phyloP scores from a whole-genome alignment of 1,140 invertebrate genomes.

The Caenorhabditis tropicalis region DNA sequence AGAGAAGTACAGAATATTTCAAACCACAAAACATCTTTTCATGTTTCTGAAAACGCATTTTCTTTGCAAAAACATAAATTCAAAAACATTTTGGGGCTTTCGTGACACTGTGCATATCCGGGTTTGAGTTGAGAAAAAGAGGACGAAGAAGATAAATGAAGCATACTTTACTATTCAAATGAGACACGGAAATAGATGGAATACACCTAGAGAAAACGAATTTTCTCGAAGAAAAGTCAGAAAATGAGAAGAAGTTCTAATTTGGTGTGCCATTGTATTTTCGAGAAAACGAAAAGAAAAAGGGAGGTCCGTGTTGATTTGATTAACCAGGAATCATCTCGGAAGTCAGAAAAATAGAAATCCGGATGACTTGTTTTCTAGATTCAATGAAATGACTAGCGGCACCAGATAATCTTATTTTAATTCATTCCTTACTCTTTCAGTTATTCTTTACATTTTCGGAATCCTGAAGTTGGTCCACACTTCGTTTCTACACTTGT shows the following conservation, averaged over 20 bases:
- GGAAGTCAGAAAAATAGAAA: not conserved
- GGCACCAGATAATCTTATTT: not conserved
- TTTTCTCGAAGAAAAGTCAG: not conserved
- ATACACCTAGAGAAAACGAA: not conserved
- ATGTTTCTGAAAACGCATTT: not conserved
- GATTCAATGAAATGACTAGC: not conserved
- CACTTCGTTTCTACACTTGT: no score
- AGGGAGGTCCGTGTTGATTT: not conserved
- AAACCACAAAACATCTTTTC: not conserved
- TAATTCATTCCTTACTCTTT: no score
- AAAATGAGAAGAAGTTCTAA: no score
- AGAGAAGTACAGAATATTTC: not conserved
- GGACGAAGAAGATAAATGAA: not conserved
- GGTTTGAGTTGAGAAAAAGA: not conserved
- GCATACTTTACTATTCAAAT: conserved; percentile 28
- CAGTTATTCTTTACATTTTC: no score
- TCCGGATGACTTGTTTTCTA: not conserved
- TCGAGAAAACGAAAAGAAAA: not conserved
- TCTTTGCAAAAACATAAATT: not conserved
- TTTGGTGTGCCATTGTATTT: conserved; percentile 12
- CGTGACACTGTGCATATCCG: not conserved
- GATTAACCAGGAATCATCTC: conserved; percentile 7
- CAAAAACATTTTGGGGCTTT: not conserved
- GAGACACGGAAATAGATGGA: conserved; percentile 13
- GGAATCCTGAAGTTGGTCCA: no score